These are phyloP conservation scores for Chrysemys picta DNA, from an alignment of 2,113 vertebrate genomes.

Conservation along the genomic window DNA sequence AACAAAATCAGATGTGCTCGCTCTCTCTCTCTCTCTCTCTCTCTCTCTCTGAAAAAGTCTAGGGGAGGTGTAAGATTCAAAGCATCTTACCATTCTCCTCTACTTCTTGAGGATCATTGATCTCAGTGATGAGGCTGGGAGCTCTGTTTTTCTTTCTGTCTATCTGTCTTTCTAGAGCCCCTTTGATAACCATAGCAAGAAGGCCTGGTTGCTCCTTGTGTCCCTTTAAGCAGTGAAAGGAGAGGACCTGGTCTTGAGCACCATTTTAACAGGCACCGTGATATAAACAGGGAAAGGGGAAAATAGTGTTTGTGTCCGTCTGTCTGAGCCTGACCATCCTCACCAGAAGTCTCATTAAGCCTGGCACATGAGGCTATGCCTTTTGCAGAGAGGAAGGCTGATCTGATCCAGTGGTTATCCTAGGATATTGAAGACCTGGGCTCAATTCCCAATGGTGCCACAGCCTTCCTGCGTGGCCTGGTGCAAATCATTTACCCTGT, in stretches of 20 bases:
- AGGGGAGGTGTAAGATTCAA: not conserved
- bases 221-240: constrained; percentile 10
- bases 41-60: constrained; percentile 2
- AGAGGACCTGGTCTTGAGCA: constrained; percentile 11
- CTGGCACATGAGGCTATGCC: not conserved
- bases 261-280: not conserved
- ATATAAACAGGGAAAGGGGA: not conserved
- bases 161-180: not conserved
- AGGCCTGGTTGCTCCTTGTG: not conserved
- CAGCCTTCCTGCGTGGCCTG: not conserved
- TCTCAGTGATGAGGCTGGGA: not conserved
- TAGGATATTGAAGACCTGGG: not conserved
- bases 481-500: not conserved
- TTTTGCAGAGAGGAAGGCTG: not conserved
- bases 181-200: not conserved
- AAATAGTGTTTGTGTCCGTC: not conserved
- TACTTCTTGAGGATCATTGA: not conserved
- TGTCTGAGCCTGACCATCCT: constrained; percentile 47
- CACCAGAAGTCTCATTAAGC: constrained; percentile 1
- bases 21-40: constrained; percentile 19
- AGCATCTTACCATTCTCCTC: fast-evolving
- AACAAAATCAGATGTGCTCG: constrained; percentile 65
- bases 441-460: not conserved
- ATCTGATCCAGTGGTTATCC: not conserved
- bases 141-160: fast-evolving